Evolutionary conservation across 2,888 invertebrate genomes (phyloP).

Genomic region (Malachius bipustulatus): DNA sequence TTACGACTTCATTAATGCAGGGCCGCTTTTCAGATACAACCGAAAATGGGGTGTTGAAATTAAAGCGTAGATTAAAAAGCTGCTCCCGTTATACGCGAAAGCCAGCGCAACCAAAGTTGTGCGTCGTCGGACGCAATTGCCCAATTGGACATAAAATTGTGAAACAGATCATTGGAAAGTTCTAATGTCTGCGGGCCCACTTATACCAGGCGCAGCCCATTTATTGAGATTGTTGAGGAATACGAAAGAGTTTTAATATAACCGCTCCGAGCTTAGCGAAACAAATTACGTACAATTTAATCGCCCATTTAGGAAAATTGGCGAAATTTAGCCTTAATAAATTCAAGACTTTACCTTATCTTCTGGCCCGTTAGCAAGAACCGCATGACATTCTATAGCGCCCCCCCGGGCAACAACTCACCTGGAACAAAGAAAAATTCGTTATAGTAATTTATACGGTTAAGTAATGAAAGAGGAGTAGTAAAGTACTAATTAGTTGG

Average conservation of each 20-base stretch:
- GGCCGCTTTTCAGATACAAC: slow-evolving; percentile 32
- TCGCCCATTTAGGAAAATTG: slow-evolving; percentile 38
- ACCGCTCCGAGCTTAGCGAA: slow-evolving; percentile 31
- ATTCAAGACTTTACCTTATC: slow-evolving; percentile 38
- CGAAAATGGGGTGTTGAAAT: slow-evolving; percentile 38
- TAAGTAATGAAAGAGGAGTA: no score
- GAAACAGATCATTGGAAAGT: slow-evolving; percentile 22
- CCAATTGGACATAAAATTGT: slow-evolving; percentile 35
- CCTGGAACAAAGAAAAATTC: slow-evolving; percentile 30
- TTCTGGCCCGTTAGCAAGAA: slow-evolving; percentile 28
- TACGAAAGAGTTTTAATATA: slow-evolving; percentile 34
- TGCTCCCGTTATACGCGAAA: slow-evolving; percentile 25
- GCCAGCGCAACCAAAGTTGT: no score
- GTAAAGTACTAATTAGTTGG: no score
- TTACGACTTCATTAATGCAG: slow-evolving; percentile 37
- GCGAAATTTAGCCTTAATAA: slow-evolving; percentile 37
- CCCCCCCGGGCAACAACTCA: slow-evolving; percentile 23
- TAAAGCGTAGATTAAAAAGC: slow-evolving; percentile 38
- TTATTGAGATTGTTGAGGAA: slow-evolving; percentile 30
- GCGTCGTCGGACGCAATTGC: slow-evolving; percentile 22
- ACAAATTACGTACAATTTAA: slow-evolving; percentile 38
- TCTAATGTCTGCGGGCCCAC: slow-evolving; percentile 15
- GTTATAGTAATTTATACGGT: slow-evolving; percentile 12
- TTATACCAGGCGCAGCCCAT: slow-evolving; percentile 17
- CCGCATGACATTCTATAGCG: slow-evolving; percentile 17